Base-by-base conservation (phyloP, 1,140 invertebrate species). In the Dreissena polymorpha region DNA sequence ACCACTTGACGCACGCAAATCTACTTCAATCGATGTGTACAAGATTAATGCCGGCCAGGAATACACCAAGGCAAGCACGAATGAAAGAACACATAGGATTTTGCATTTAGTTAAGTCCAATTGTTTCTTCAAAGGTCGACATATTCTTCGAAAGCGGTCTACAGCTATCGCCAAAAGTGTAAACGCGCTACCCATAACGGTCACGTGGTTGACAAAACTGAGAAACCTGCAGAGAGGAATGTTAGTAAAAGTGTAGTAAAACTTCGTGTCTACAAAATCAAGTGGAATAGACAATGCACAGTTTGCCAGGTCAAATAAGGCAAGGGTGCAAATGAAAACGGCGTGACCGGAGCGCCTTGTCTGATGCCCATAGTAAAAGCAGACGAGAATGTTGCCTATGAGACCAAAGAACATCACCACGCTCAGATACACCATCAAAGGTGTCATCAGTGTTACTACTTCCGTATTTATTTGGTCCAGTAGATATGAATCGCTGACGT, bases 101-200 rank as follows among this genome's bases (percentile, higher is more conserved):
- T 75, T 74, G 16, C 71, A 76, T 51, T 73, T 51, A n/a, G 27
- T 29, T 16, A 80, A 10, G 16, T 55, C 60, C 12, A 86, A 51
- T 25, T 89, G 83, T 23, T 81, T 69, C 50, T 79, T 81, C 16
- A 86, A 74, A 0, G 89, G 89, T 18, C 57, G 53, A 63, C 87
- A 89, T 53, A 89, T 88, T 12, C 86, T 73, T 16, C 84, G 50
- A 74, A 84, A 86, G n/a, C 89, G 64, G 65, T 90, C 89, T 14
- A 86, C 57, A 0, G 85, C 82, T n/a, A 90, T 86, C 3, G 69
- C 75, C 5, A 88, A 18, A 21, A 89, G 80, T 23, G 73, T 86
- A 50, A 86, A 72, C 0, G 83, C 83, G 23, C 88, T 89, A 0
- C 86, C 85, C 10, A 86, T 73, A 0, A 74, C 65, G 12, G 73